These are phyloP conservation scores for Tenualosa ilisha DNA, from an alignment of 2,797 vertebrate species.

Conservation along the genomic window DNA sequence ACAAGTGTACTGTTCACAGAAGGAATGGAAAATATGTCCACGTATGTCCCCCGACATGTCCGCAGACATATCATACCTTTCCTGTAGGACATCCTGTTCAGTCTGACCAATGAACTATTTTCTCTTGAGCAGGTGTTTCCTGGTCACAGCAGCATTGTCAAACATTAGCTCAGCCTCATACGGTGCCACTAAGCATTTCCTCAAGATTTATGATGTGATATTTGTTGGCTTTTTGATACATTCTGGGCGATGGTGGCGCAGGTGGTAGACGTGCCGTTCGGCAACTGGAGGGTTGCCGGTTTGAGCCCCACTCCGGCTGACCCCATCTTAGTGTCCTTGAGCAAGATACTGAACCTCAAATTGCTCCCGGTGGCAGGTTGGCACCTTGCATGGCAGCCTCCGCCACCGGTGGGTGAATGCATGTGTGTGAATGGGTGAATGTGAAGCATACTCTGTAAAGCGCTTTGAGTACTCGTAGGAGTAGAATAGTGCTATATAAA, in stretches of 20 bases:
- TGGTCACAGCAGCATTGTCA: neutral
- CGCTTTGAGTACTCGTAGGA: no score
- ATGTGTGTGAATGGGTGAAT: no score
- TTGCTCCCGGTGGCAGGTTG: no score
- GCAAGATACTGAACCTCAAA: no score
- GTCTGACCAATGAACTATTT: neutral
- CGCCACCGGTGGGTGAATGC: no score
- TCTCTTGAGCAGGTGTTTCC: conserved; percentile 6
- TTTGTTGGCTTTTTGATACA: neutral
- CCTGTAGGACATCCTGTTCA: conserved; percentile 13
- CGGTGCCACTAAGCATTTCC: neutral
- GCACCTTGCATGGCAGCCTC: no score
- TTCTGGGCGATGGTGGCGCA: neutral
- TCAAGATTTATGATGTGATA: neutral
- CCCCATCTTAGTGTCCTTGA: no score
- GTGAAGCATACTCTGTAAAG: no score
- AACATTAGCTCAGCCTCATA: neutral
- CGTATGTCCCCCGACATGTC: neutral
- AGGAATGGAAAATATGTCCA: neutral
- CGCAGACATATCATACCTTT: neutral
- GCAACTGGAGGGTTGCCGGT: no score
- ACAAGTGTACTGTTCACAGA: neutral
- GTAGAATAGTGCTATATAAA: no score
- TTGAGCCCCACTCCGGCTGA: no score
- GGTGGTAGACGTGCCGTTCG: no score